Evolutionary conservation across 2,888 invertebrate species (phyloP), one percentile per base, ranked within the genome.

Genomic region (Euzetes globulus): DNA sequence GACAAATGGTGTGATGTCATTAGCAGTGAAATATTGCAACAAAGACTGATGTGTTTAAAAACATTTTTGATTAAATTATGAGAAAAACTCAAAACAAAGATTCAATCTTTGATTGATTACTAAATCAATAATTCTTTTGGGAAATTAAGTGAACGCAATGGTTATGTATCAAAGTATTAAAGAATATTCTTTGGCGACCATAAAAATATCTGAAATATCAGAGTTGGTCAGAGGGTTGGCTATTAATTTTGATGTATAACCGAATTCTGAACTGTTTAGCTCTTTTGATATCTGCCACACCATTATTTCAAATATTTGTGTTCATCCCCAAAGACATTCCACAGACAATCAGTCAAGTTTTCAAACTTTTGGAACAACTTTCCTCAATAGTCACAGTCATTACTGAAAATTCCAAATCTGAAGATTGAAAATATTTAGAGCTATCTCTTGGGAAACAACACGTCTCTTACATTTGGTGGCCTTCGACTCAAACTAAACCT

Each of bases 41-140:
- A 11, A 41, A 41, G n/a, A 41, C 11, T 41, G 11, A 41, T 41
- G 7, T 11, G 13, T 41, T 41, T 41, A 13, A 9, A 41, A 41
- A 41, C 11, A n/a, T 22, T 22, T 52, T 52, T 52, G 52, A 52
- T 52, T 52, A 52, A 25, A 22, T 52, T 25, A 22, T 52, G 52
- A 6, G 25, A 52, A 52, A 33, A 41, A 41, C 41, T 52, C 52
- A 58, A 58, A 58, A 58, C 58, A 25, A 58, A 58, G 58, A 27
- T 25, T 29, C 33, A 63, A 33, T 63, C 27, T 27, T 17, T 63
- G 63, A 63, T 63, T 33, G 29, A 33, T 33, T 7, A 63, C 29
- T 63, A 33, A 63, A 33, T 63, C 63, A 19, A 63, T 63, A 63
- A 63, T 33, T 63, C 63, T 63, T 63, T 33, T 33, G 63, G 63